phyloP scores from a whole-genome alignment of 2,888 invertebrate species.

The Tineola bisselliella region DNA sequence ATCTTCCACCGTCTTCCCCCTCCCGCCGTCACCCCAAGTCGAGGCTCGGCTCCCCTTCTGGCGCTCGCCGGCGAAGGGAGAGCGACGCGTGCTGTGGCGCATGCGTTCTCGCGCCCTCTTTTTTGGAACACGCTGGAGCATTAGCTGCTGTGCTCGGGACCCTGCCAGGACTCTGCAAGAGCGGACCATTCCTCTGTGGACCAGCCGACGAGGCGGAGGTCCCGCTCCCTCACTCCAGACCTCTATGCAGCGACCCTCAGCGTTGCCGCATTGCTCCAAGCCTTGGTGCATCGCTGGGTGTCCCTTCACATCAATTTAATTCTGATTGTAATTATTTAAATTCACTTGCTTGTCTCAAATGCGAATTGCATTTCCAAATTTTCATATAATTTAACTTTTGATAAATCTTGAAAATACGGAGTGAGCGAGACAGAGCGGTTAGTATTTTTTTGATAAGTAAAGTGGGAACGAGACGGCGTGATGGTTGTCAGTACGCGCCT shows the following conservation, averaged over 20 bases:
- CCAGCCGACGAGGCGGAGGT: slow-evolving; percentile 61
- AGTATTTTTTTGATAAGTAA: slow-evolving; percentile 21
- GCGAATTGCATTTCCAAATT: too few relatives aligned
- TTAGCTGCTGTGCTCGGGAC: slow-evolving; percentile 48
- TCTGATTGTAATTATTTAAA: too few relatives aligned
- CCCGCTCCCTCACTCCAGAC: slow-evolving; percentile 26
- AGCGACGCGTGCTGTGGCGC: slow-evolving; percentile 35
- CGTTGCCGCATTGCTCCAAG: background rate
- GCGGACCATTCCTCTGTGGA: slow-evolving; percentile 59
- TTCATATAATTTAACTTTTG: background rate
- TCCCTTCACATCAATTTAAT: background rate
- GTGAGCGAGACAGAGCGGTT: slow-evolving; percentile 56
- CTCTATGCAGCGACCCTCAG: background rate
- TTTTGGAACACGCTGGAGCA: slow-evolving; percentile 48
- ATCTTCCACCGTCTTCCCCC: slow-evolving; percentile 65
- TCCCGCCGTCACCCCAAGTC: slow-evolving; percentile 61
- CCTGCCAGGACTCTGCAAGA: slow-evolving; percentile 52
- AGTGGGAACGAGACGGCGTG: slow-evolving; percentile 62
- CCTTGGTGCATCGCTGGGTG: background rate
- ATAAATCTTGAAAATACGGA: slow-evolving; percentile 27
- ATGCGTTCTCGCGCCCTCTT: slow-evolving; percentile 59
- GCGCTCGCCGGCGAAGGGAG: slow-evolving; percentile 36
- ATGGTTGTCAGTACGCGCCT: slow-evolving; percentile 51
- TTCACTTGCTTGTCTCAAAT: too few relatives aligned
- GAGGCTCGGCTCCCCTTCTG: slow-evolving; percentile 32